Evolutionary conservation across 2,113 vertebrate species (phyloP).

Genomic region (Malurus elegans): DNA sequence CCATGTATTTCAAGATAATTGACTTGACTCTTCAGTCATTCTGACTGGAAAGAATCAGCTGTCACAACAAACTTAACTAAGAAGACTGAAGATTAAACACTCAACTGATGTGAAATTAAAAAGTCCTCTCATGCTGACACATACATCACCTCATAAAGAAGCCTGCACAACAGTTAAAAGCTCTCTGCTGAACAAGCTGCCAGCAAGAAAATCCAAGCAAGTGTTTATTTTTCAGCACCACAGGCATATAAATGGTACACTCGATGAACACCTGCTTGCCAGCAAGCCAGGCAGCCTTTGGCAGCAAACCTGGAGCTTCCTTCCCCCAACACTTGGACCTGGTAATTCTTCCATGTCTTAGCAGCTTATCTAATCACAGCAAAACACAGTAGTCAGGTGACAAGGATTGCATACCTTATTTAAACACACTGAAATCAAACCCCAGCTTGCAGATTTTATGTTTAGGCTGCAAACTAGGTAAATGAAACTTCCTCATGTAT

Average conservation of each 20-base stretch:
- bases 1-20: not conserved
- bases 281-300: not conserved
- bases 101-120: not conserved
- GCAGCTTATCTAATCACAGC: not conserved
- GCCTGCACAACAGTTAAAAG: not conserved
- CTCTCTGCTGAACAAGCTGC: not conserved
- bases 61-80: conserved; percentile 20
- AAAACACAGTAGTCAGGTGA: not conserved
- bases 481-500: not conserved
- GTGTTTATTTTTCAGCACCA: not conserved
- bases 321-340: not conserved
- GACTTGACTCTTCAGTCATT: not conserved
- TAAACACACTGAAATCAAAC: not conserved
- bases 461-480: not conserved
- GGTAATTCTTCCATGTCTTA: not conserved
- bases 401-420: not conserved
- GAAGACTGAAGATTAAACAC: not conserved
- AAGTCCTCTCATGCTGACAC: not conserved
- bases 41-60: conserved; percentile 17
- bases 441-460: not conserved
- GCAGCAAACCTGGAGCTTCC: not conserved
- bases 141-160: not conserved
- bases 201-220: not conserved
- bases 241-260: not conserved
- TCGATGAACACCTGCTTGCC: not conserved